Percentiles rank a stretch among this genome's conserved stretches.
phyloP scores from a whole-genome alignment of 1,140 invertebrate species.

The Drosophila chauvacae region DNA sequence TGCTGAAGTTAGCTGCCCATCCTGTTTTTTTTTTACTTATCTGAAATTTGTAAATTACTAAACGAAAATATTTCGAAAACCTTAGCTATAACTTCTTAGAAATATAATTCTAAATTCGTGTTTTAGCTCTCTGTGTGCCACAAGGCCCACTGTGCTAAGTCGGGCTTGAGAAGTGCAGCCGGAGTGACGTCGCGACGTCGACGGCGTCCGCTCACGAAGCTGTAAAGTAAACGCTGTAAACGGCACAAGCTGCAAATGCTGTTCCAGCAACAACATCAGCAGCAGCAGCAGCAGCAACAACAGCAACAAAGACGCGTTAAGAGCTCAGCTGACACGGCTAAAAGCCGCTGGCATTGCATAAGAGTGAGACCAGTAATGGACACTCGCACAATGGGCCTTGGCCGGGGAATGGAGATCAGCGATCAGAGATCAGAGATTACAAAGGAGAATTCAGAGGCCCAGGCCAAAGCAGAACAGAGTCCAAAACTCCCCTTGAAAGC shows the following conservation, averaged over 20 bases:
- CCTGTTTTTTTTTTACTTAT: no score
- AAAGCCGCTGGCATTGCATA: slow-evolving; percentile 41
- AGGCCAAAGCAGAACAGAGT: not conserved
- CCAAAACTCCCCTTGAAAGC: not conserved
- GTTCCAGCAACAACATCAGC: slow-evolving; percentile 20
- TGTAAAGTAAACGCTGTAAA: slow-evolving; percentile 60
- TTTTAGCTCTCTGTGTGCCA: no score
- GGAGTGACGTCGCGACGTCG: slow-evolving; percentile 3
- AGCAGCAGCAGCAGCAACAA: not conserved
- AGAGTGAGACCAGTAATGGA: slow-evolving; percentile 36
- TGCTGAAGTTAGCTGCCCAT: no score
- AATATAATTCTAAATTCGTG: not conserved
- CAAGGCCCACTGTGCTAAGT: slow-evolving; percentile 23
- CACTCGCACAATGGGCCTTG: slow-evolving; percentile 23
- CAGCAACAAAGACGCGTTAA: slow-evolving; percentile 25
- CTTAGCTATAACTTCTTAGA: not conserved
- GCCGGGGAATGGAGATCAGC: slow-evolving; percentile 21
- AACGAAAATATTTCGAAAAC: no score
- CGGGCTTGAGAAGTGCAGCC: slow-evolving; percentile 37
- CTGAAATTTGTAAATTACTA: no score
- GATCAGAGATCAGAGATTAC: not conserved
- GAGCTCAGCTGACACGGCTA: slow-evolving; percentile 31
- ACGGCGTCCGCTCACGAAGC: slow-evolving; percentile 8
- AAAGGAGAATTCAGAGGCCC: not conserved
- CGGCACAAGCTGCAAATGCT: slow-evolving; percentile 71